These are phyloP conservation scores for Pluvialis apricaria DNA, from an alignment of 2,113 vertebrate genomes.

Conservation along the genomic window DNA sequence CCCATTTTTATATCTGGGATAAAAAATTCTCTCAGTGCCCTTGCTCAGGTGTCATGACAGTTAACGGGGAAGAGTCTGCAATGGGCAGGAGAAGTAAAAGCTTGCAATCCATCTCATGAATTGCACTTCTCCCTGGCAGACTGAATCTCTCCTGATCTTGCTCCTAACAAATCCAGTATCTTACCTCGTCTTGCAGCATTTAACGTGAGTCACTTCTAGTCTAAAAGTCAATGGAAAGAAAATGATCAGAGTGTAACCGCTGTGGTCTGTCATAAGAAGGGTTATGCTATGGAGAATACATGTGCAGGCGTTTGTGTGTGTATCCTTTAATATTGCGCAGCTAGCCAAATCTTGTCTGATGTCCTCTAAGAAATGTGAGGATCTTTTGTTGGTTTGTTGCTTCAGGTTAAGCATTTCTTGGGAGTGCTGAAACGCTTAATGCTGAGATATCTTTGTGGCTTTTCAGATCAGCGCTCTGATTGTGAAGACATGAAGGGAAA, in stretches of 20 bases:
- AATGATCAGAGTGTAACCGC: neutral
- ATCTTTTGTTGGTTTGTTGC: neutral
- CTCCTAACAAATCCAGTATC: neutral
- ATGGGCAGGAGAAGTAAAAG: neutral
- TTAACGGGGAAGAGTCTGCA: neutral
- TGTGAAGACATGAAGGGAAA: neutral
- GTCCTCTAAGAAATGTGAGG: neutral
- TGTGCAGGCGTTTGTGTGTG: neutral
- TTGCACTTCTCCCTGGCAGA: neutral
- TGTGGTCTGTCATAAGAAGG: neutral
- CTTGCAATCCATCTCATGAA: neutral
- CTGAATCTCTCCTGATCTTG: neutral
- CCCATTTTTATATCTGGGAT: conserved; percentile 6
- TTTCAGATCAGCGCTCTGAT: neutral
- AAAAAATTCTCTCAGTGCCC: conserved; percentile 4
- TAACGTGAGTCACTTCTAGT: neutral
- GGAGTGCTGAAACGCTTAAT: neutral
- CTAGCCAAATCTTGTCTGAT: neutral
- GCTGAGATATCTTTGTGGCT: neutral
- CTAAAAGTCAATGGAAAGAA: neutral
- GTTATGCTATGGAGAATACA: neutral
- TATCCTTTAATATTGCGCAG: neutral
- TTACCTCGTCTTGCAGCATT: neutral
- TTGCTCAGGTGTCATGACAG: neutral
- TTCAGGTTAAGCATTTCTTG: neutral